Evolutionary conservation across 2,113 vertebrate species (phyloP), one percentile per base, ranked within the genome.

Genomic region (Sylvia atricapilla): DNA sequence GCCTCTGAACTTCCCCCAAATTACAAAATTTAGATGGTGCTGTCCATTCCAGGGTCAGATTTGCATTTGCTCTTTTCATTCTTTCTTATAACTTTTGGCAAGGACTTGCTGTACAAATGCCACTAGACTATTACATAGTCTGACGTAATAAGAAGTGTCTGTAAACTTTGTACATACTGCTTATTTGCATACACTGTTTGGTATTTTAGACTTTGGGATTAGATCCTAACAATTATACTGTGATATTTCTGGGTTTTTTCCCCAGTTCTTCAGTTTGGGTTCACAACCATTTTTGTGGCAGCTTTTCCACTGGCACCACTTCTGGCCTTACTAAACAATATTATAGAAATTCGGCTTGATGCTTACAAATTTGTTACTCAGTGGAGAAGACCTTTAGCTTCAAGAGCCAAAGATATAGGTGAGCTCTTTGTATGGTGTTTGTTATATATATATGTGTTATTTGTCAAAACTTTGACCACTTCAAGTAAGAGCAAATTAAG

Each of bases 311-410:
- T 99, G 96, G 99, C 99, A 85, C 99, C 99, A 5, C 98, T 99
- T 64, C 96, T 99, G 82, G 99, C 99, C 83, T 98, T 99, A 98
- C 98, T 99, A 94, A 99, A 99, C 97, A 99, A 99, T 94, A 98
- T 99, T 74, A 99, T 99, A 55, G 99, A 99, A 98, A 99, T 99
- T 80, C 98, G 99, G 52, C 98, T 99, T 58, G 99, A 99, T 55
- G 99, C 99, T 47, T 99, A 99, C 96, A 99, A 99, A 97, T 99
- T 99, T 96, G 98, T 99, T 87, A 99, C 99, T n/a, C 98, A 99
- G 90, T 99, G 99, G 98, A 98, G 98, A 76, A 98, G 99, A 70
- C 98, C 99, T 62, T 97, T 99, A 97, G 99, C 99, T 83, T 99
- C 98, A 70, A 98, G 99, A 97, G 98, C 99, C 97, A 99, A 99